These are phyloP conservation scores for Ophthalmotilapia sp. DNA, from an alignment of 2,113 vertebrate species.

Conservation along the genomic window DNA sequence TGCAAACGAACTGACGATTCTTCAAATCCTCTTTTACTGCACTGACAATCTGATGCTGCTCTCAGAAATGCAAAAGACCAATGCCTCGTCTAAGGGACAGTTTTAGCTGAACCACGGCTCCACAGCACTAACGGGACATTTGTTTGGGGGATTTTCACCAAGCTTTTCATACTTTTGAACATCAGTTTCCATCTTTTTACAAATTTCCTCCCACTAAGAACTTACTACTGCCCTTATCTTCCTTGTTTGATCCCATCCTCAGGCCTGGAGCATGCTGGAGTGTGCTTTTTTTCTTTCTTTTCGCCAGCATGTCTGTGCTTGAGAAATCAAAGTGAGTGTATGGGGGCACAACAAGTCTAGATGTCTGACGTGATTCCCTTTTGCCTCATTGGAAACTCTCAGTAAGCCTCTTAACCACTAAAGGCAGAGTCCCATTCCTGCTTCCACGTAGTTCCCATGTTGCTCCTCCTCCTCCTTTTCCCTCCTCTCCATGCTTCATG, in stretches of 20 bases:
- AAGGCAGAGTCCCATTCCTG: background rate
- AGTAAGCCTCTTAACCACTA: slow-evolving; percentile 12
- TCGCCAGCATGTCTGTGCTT: background rate
- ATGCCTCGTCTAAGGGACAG: background rate
- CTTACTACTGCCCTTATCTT: background rate
- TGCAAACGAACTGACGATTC: background rate
- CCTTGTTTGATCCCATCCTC: background rate
- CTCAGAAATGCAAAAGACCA: background rate
- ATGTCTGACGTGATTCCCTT: slow-evolving; percentile 20
- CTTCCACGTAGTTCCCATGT: background rate
- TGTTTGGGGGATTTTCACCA: background rate
- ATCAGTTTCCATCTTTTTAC: background rate
- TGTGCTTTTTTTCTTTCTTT: background rate
- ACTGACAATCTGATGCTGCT: slow-evolving; percentile 47
- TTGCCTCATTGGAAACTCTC: slow-evolving; percentile 32
- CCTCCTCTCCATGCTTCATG: background rate
- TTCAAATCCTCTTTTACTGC: slow-evolving; percentile 18
- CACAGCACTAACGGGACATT: background rate
- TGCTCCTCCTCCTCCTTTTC: background rate
- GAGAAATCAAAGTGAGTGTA: slow-evolving; percentile 21
- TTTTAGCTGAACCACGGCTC: background rate
- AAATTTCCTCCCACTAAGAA: background rate
- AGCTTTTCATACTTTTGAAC: background rate
- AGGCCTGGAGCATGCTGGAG: background rate
- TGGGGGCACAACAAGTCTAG: background rate